Evolutionary conservation across 2,797 vertebrate genomes (phyloP), one percentile per base, ranked within the genome.

Genomic region (Glossophaga mutica): DNA sequence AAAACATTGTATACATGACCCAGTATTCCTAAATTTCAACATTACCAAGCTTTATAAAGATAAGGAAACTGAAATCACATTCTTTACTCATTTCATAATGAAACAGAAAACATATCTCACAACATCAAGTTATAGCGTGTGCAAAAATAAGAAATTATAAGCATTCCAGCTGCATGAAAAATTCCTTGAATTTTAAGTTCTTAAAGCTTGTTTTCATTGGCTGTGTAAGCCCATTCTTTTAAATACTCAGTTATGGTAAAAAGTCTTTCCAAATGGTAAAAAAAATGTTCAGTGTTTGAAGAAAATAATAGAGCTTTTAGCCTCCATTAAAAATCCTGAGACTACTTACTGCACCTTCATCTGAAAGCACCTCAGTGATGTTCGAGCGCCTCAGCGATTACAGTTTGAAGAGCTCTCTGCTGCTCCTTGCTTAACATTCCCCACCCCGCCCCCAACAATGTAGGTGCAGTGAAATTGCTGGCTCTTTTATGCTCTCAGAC

Each of bases 121-220:
- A 86, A 83, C 52, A 79, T n/a, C 67, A 95, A 90, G 16, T 37
- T 88, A 59, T 68, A 88, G 16, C 12, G 15, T 84, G 21, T 55
- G 29, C 32, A 32, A 95, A 95, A 92, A 91, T 83, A 57, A 96
- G 65, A 87, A 88, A 94, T 84, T 94, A 77, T 62, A 89, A 92
- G 68, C 74, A 90, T 82, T 81, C 24, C n/a, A 83, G 46, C 52
- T 91, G 22, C 82, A 52, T 94, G 96, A 16, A 76, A 55, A 77
- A 91, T 92, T 91, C 11, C 65, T 94, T 91, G 14, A 88, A 87
- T 95, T 96, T 83, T 92, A 95, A 91, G 29, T 87, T 62, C 70
- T 67, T 91, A 78, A 85, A 67, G 29, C 26, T 77, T 95, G 37
- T 90, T 96, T 97, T 73, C 59, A 70, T 96, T 97, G 90, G 79